phyloP scores from a whole-genome alignment of 2,888 invertebrate species.

The Diachrysia chrysitis region DNA sequence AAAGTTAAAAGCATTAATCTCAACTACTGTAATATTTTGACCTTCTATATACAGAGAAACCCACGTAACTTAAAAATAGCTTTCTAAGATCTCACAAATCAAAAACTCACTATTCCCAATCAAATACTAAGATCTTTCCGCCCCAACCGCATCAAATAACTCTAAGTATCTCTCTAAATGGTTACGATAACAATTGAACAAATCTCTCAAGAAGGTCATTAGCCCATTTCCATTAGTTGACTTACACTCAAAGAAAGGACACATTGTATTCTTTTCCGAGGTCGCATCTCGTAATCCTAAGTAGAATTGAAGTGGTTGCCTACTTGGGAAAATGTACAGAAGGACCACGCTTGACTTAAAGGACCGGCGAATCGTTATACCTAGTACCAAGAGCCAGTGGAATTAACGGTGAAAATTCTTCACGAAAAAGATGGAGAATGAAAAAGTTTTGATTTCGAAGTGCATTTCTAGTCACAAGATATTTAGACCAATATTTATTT shows the following conservation, averaged over 20 bases:
- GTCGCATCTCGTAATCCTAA: constrained; percentile 31
- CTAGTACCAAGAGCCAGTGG: not conserved
- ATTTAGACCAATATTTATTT: no score
- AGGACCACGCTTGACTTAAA: constrained; percentile 1
- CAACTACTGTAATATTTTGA: no score
- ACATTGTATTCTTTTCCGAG: constrained; percentile 46
- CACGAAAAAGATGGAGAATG: not conserved
- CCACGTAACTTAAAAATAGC: no score
- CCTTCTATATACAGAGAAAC: no score
- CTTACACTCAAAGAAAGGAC: constrained; percentile 35
- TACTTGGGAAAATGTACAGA: constrained; percentile 17
- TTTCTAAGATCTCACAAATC: no score
- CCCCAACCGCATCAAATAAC: not conserved
- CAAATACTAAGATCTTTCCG: not conserved
- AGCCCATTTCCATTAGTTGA: constrained; percentile 11
- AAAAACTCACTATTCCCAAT: not conserved
- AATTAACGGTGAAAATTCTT: not conserved
- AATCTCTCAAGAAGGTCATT: constrained; percentile 37
- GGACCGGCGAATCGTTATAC: not conserved
- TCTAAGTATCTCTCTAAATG: not conserved
- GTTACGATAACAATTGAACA: constrained; percentile 8
- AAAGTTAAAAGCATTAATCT: no score
- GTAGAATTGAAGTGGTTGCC: constrained; percentile 47
- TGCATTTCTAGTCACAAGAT: not conserved
- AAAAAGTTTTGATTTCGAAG: not conserved